Percentiles rank a stretch among this genome's conserved stretches.
phyloP scores from a whole-genome alignment of 2,888 invertebrate genomes.

The Chymomyza procnemis region DNA sequence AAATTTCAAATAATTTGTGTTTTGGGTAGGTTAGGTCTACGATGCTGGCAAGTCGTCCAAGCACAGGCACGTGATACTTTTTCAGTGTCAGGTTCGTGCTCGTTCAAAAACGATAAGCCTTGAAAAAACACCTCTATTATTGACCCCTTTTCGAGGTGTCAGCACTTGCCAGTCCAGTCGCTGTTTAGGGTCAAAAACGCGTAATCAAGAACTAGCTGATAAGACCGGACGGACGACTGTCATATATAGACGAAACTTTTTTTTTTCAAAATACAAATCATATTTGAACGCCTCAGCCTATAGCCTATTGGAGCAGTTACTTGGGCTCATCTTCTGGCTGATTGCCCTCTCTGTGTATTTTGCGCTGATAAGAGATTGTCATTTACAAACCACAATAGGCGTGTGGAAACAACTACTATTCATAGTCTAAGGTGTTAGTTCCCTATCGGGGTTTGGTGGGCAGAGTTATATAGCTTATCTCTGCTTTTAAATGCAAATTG shows the following conservation, averaged over 20 bases:
- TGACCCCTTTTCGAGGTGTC: constrained; percentile 48
- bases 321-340: constrained; percentile 21
- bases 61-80: constrained; percentile 43
- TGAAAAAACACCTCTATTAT: constrained; percentile 28
- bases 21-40: constrained; percentile 44
- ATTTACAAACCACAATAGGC: constrained; percentile 32
- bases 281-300: constrained; percentile 10
- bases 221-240: constrained; percentile 17
- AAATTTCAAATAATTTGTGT: not conserved
- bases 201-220: constrained; percentile 46
- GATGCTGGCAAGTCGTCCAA: constrained; percentile 24
- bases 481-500: constrained; percentile 52
- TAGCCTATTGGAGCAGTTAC: constrained; percentile 25
- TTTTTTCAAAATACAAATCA: constrained; percentile 49
- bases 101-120: constrained; percentile 23
- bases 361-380: constrained; percentile 48
- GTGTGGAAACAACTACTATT: constrained; percentile 33
- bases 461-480: constrained; percentile 17
- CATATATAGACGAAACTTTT: constrained; percentile 53
- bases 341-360: constrained; percentile 40
- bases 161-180: constrained; percentile 13
- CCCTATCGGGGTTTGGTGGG: not conserved
- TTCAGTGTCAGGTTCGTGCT: constrained; percentile 61
- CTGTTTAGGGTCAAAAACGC: constrained; percentile 55
- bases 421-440: not conserved